A percentile compares a stretch with the other conserved stretches of the same genome.
Conservation (phyloP, 1,140 invertebrate genomes). For the Aphelenchoides fujianensis region DNA sequence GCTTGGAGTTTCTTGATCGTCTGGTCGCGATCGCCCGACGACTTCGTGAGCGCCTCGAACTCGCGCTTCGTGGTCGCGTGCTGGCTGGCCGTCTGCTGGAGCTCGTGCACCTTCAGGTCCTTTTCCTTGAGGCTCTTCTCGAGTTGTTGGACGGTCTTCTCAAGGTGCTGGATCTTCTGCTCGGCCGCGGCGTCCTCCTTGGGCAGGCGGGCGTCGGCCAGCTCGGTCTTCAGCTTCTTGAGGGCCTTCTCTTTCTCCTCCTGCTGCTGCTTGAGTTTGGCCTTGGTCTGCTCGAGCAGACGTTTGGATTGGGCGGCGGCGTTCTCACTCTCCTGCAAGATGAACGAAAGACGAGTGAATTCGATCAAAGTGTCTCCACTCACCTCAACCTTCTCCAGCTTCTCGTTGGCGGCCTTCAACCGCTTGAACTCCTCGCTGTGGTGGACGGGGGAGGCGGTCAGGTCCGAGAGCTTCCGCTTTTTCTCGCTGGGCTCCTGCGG, state of each 20-base stretch:
- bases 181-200: constrained; percentile 16
- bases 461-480: constrained; percentile 8
- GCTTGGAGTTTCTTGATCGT: neutral
- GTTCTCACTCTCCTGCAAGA: neutral
- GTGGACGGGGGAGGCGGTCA: constrained; percentile 4
- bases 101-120: constrained; percentile 16
- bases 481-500: constrained; percentile 2
- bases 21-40: neutral
- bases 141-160: constrained; percentile 22
- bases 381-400: constrained; percentile 24
- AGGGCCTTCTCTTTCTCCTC: constrained; percentile 1
- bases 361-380: neutral
- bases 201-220: neutral
- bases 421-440: neutral
- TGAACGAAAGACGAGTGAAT: neutral
- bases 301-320: neutral
- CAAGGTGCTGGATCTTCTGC: constrained; percentile 1
- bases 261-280: neutral
- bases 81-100: neutral
- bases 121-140: constrained; percentile 19
- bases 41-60: neutral
- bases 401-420: constrained; percentile 11
- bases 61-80: neutral
- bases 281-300: neutral
- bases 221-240: constrained; percentile 7